These are phyloP conservation scores for Montipora sp. DNA, from an alignment of 64 coral and sea anemone species.

Conservation along the genomic window DNA sequence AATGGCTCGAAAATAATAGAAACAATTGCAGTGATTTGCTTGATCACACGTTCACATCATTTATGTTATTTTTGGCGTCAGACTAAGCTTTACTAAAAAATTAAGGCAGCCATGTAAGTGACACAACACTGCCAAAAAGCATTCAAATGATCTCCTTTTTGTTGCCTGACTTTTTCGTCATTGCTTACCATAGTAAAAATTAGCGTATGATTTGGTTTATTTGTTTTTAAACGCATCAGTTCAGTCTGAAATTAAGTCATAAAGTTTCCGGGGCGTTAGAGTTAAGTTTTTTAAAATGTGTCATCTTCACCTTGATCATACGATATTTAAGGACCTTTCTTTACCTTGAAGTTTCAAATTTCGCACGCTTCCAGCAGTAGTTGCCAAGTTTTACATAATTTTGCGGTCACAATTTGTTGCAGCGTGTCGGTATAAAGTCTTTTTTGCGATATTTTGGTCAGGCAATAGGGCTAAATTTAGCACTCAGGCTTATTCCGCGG, in stretches of 20 bases:
- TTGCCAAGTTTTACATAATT: background rate
- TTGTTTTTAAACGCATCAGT: background rate
- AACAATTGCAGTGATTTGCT: background rate
- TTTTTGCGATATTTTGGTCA: background rate
- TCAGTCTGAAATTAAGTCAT: too few species aligned
- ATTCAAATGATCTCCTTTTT: background rate
- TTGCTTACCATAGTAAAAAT: background rate
- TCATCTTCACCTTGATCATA: background rate
- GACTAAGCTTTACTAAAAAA: background rate
- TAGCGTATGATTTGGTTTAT: background rate
- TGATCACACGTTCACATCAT: background rate
- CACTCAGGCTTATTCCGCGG: too few species aligned
- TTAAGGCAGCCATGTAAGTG: too few species aligned
- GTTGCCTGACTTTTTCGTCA: background rate
- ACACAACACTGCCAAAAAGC: background rate
- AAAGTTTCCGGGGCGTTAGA: background rate
- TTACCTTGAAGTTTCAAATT: background rate
- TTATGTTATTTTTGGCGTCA: background rate
- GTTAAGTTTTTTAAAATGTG: background rate
- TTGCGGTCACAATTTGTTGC: background rate
- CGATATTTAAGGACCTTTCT: background rate
- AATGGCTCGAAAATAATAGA: background rate
- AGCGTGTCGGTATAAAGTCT: background rate
- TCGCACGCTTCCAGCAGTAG: background rate
- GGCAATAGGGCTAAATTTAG: slow-evolving; percentile 18